Evolutionary conservation across 1,140 invertebrate species (phyloP), one percentile per base, ranked within the genome.

Genomic region (Anastrepha ludens): DNA sequence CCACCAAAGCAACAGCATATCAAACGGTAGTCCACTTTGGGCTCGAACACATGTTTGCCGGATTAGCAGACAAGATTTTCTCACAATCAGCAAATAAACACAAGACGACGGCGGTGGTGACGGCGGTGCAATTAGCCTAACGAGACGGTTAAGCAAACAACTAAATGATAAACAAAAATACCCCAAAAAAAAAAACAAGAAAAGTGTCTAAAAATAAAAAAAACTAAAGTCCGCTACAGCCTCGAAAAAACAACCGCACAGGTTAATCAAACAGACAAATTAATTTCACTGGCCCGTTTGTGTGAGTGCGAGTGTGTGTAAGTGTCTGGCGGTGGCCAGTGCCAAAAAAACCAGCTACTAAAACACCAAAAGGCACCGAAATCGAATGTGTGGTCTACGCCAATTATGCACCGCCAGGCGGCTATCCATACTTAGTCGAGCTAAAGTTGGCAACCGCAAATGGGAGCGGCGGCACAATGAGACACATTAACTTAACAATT

Each of bases 401-500:
- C 74, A 81, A 81, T 81, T 81, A 81, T 11, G 47, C 74, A 50
- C 74, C 55, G 20, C 47, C 74, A 81, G 55, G 74, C 47, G 74
- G 47, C n/a, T 81, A 81, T 29, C 74, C 39, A 11, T 55, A 81
- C 44, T 81, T n/a, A 81, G 67, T 47, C 4, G 74, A 81, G 74
- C 55, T 81, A 17, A 81, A n/a, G 74, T 20, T n/a, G 74, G 47
- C 47, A 81, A 81, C 74, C 74, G 20, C 74, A 81, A 81, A 81
- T 81, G 55, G n/a, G 74, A 81, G 67, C 74, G 74, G 47, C 74
- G 74, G 47, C 74, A 55, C 74, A 50, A 55, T 17, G 47, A 81
- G 74, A 81, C 74, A 55, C 74, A 81, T 81, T 81, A 81, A 81
- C 74, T 81, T 55, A 81, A 55, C 74, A 81, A 81, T 81, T 81